These are phyloP conservation scores for Limnephilus auricula DNA, from an alignment of 2,888 invertebrate species.

Conservation along the genomic window DNA sequence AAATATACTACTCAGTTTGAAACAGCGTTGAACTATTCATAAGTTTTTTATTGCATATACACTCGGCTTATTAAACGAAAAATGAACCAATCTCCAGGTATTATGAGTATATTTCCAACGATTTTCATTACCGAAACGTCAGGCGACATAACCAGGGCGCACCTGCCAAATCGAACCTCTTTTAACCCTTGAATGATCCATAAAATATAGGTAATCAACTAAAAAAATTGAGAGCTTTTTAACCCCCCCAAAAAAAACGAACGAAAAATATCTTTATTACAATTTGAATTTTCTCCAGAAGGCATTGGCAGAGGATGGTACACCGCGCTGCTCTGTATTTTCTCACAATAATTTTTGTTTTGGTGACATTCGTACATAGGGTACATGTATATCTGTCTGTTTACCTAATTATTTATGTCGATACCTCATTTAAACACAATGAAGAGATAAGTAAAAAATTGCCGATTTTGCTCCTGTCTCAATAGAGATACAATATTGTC, in stretches of 20 bases:
- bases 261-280: not conserved
- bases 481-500: too few relatives aligned
- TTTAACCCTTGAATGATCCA: not conserved
- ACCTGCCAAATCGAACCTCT: conserved; percentile 21
- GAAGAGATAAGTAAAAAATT: too few relatives aligned
- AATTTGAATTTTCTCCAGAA: not conserved
- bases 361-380: too few relatives aligned
- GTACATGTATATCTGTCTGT: too few relatives aligned
- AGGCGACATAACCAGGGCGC: not conserved
- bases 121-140: conserved; percentile 10
- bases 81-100: not conserved
- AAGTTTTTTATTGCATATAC: not conserved
- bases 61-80: not conserved
- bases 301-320: too few relatives aligned
- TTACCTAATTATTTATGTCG: too few relatives aligned
- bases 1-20: not conserved
- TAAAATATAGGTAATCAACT: not conserved
- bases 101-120: conserved; percentile 1
- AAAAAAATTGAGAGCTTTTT: not conserved
- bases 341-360: too few relatives aligned
- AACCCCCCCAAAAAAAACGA: not conserved
- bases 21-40: not conserved
- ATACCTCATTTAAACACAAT: too few relatives aligned
- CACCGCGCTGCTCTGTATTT: too few relatives aligned
- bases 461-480: too few relatives aligned